A percentile compares a stretch with the other conserved stretches of the same genome.
Conservation (phyloP, 2,113 vertebrate species). For the Enhydra lutris region DNA sequence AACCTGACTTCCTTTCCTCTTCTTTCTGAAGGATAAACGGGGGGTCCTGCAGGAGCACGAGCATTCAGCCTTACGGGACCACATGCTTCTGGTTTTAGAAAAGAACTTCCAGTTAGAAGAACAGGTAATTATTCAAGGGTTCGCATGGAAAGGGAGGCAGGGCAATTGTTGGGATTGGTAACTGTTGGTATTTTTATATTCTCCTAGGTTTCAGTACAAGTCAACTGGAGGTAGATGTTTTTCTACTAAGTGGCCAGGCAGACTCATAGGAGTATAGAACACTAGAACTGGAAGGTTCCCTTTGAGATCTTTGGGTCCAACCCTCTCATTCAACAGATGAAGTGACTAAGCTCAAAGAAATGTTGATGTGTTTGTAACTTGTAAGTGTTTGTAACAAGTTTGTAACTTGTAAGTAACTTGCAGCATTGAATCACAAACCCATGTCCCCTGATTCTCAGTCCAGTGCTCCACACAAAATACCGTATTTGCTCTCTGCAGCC, state of each 20-base stretch:
- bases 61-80: slow-evolving; percentile 83
- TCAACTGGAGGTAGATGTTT: neutral
- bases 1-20: slow-evolving; percentile 14
- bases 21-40: slow-evolving; percentile 83
- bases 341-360: neutral
- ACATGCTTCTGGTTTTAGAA: slow-evolving; percentile 89
- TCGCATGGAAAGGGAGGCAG: neutral
- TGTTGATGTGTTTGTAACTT: neutral
- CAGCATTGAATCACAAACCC: neutral
- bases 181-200: neutral
- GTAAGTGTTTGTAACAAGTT: neutral
- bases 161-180: neutral
- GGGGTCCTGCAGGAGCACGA: slow-evolving; percentile 85
- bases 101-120: slow-evolving; percentile 87
- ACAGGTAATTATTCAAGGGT: slow-evolving; percentile 77
- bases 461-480: no score
- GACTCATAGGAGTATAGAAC: neutral
- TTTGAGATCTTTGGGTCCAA: neutral
- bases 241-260: neutral
- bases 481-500: neutral
- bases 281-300: neutral
- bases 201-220: neutral
- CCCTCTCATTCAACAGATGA: neutral
- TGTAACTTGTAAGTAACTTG: neutral
- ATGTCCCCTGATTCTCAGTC: neutral